Percentiles rank a stretch among this genome's conserved stretches.
Evolutionary conservation across 2,888 invertebrate species (phyloP).

Genomic region (Onthophagus sagittarius): DNA sequence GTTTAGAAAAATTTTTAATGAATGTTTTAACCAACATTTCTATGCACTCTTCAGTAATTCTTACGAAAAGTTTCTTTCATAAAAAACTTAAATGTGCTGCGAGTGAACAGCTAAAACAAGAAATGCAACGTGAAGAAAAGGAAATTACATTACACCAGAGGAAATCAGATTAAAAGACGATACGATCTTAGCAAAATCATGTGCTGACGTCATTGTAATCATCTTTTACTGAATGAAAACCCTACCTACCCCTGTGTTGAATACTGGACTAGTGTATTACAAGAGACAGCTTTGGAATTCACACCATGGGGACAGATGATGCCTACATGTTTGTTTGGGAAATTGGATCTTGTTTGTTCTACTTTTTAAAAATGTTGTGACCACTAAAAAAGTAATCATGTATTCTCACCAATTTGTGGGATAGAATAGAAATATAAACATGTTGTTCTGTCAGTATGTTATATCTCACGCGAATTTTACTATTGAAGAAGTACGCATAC

Average conservation of each 20-base stretch:
- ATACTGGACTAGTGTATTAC: conserved; percentile 27
- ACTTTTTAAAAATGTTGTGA: conserved; percentile 17
- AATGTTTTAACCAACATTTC: not conserved
- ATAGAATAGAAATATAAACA: too few species aligned
- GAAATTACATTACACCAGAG: not conserved
- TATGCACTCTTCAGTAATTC: not conserved
- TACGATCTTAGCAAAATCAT: not conserved
- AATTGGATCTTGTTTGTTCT: conserved; percentile 21
- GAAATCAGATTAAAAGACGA: not conserved
- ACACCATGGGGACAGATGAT: conserved; percentile 15
- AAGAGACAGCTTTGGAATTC: conserved; percentile 22
- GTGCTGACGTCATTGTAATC: conserved; percentile 14
- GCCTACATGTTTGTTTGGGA: conserved; percentile 25
- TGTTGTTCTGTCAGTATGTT: too few species aligned
- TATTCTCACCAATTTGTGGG: conserved; percentile 21
- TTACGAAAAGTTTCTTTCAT: not conserved
- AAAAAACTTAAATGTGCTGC: not conserved
- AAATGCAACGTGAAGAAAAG: not conserved
- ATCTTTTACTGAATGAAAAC: conserved; percentile 31
- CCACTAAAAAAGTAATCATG: conserved; percentile 17
- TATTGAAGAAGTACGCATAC: too few species aligned
- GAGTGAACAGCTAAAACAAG: not conserved
- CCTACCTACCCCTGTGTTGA: conserved; percentile 28
- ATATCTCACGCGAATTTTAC: too few species aligned
- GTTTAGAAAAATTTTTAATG: not conserved